These are phyloP conservation scores for Cecropterus lyciades DNA, from an alignment of 1,140 invertebrate genomes.

Conservation along the genomic window DNA sequence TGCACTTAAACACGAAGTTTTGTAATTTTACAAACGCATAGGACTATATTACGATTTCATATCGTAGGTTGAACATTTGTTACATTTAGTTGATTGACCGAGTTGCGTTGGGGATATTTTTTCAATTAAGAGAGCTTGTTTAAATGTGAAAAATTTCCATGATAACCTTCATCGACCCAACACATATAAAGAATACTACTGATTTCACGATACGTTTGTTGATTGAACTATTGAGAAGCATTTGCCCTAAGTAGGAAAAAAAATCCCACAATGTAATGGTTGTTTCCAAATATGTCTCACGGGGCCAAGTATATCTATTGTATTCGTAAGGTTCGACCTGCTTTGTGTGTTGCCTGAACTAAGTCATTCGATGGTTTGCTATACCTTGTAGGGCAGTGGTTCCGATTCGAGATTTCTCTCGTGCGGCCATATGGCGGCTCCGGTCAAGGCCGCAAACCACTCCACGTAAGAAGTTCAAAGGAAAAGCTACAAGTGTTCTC, in stretches of 20 bases:
- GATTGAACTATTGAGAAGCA: neutral
- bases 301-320: conserved; percentile 14
- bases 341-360: conserved; percentile 14
- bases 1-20: conserved; percentile 13
- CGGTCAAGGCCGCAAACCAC: conserved; percentile 59
- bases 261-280: conserved; percentile 2
- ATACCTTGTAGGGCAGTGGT: conserved; percentile 53
- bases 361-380: conserved; percentile 39
- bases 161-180: too few species aligned
- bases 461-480: conserved; percentile 54
- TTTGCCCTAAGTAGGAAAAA: neutral
- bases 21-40: too few species aligned
- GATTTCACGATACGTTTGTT: too few species aligned
- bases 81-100: too few species aligned
- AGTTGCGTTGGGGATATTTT: too few species aligned
- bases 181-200: too few species aligned
- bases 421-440: conserved; percentile 42
- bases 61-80: too few species aligned
- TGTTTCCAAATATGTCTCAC: conserved; percentile 11
- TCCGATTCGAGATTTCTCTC: conserved; percentile 46
- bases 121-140: too few species aligned
- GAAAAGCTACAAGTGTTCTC: conserved; percentile 33
- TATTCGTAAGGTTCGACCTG: conserved; percentile 15
- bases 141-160: too few species aligned
- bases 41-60: too few species aligned